Conservation (phyloP, 2,888 invertebrate genomes). For the Caenorhabditis wallacei region DNA sequence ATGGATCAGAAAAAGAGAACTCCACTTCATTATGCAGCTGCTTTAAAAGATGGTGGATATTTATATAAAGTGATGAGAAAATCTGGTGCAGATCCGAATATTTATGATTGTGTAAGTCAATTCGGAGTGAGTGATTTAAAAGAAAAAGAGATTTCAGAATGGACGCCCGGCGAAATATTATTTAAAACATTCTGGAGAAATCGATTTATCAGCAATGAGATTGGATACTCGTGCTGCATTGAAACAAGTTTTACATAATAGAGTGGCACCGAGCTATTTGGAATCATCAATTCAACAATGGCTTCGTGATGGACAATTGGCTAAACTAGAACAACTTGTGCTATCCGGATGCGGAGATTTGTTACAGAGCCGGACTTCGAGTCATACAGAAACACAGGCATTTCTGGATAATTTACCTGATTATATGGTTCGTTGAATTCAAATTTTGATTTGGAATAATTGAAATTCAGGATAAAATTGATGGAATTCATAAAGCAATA, state of each 20-base stretch:
- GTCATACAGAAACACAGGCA: constrained; percentile 77
- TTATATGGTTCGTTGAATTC: constrained; percentile 61
- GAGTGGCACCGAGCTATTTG: constrained; percentile 83
- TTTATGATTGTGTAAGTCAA: constrained; percentile 86
- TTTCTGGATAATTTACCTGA: constrained; percentile 77
- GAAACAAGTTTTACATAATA: constrained; percentile 82
- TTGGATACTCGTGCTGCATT: constrained; percentile 81
- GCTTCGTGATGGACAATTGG: constrained; percentile 86
- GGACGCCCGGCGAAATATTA: constrained; percentile 84
- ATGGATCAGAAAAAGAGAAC: constrained; percentile 87
- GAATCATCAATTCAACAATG: constrained; percentile 90
- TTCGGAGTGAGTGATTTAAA: neutral
- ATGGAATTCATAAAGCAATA: constrained; percentile 91
- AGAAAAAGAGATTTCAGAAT: constrained; percentile 77
- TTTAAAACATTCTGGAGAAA: constrained; percentile 83
- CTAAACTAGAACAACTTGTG: constrained; percentile 81
- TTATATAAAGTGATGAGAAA: constrained; percentile 87
- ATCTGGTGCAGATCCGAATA: constrained; percentile 87
- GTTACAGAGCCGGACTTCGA: constrained; percentile 86
- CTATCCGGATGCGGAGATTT: constrained; percentile 89
- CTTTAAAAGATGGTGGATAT: constrained; percentile 86
- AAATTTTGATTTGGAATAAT: neutral
- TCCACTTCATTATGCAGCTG: constrained; percentile 88
- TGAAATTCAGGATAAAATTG: constrained; percentile 89
- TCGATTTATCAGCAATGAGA: constrained; percentile 82